Evolutionary conservation across 2,797 vertebrate species (phyloP), one percentile per base, ranked within the genome.

Genomic region (Enteromius mattozi): DNA sequence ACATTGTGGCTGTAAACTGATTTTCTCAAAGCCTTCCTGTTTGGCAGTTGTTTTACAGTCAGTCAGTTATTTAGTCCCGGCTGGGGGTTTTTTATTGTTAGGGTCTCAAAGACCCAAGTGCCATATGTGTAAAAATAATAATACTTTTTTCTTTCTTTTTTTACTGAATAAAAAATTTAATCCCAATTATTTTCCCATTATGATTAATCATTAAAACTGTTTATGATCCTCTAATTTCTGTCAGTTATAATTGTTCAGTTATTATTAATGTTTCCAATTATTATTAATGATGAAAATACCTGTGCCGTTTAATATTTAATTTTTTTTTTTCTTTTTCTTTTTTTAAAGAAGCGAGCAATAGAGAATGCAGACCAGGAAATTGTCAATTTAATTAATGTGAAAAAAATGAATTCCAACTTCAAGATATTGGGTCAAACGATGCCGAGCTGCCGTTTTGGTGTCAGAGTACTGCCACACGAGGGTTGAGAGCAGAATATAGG

Each of bases 401-500:
- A 33, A 40, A 8, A 3, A 30, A 51, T 14, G 0, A 17, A 71
- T 59, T 81, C 24, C 27, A 66, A 40, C 33, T 54, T 83, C 7
- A 77, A 68, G 33, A 45, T 51, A 77, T 16, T 40, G 33, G n/a
- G 61, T 68, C 35, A 65, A 66, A 51, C 2, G 6, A 27, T 0
- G 12, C 3, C 9, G 2, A 80, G 65, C 45, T 40, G 78, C 21
- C 4, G 42, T 61, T 72, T 37, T 42, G 42, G 40, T 51, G 54
- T 54, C 69, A 59, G 45, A n/a, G 51, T 45, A 45, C 24, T 72
- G 88, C 89, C 85, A 90, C 85, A 90, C 90, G 79, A 13, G 80
- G 81, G 90, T 91, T 86, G 87, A 87, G 86, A 49, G 24, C 35
- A 82, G 79, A 86, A 88, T 79, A 78, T 82, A 87, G 91, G 94